Evolutionary conservation across 2,113 vertebrate genomes (phyloP).

Genomic region (Notothenia coriiceps): DNA sequence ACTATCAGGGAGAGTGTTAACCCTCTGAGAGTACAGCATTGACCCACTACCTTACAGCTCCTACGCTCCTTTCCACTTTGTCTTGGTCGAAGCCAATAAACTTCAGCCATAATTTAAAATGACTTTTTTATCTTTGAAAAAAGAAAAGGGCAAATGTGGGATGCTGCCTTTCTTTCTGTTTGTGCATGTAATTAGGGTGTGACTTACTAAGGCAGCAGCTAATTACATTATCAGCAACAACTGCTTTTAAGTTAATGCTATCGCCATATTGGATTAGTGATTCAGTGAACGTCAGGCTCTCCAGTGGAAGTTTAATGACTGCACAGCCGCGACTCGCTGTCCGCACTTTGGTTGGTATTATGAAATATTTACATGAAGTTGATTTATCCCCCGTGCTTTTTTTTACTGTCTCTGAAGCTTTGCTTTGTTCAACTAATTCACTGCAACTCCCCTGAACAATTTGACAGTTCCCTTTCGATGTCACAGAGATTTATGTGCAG

Average conservation of each 20-base stretch:
- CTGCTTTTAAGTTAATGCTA: constrained; percentile 22
- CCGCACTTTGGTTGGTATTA: constrained; percentile 9
- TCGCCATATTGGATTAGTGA: constrained; percentile 33
- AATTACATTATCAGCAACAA: constrained; percentile 36
- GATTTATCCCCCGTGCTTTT: constrained; percentile 26
- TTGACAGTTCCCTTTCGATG: constrained; percentile 8
- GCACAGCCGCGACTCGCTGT: neutral
- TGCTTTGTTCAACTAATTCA: constrained; percentile 31
- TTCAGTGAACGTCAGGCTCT: constrained; percentile 16
- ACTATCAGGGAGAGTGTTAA: constrained; percentile 29
- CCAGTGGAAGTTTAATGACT: constrained; percentile 33
- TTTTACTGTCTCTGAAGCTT: constrained; percentile 6
- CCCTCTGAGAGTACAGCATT: constrained; percentile 23
- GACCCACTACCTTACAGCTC: constrained; percentile 35
- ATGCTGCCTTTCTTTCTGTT: neutral
- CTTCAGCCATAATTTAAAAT: neutral
- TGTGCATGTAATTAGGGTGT: constrained; percentile 29
- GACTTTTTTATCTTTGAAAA: neutral
- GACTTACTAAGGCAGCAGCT: constrained; percentile 33
- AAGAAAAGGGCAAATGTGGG: neutral
- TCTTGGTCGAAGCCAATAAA: neutral
- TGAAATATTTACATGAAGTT: constrained; percentile 26
- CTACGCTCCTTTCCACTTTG: constrained; percentile 10
- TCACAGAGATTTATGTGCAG: constrained; percentile 53
- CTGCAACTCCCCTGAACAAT: neutral